Evolutionary conservation across 2,797 vertebrate species (phyloP), one percentile per base, ranked within the genome.

Genomic region (Oreortyx pictus): DNA sequence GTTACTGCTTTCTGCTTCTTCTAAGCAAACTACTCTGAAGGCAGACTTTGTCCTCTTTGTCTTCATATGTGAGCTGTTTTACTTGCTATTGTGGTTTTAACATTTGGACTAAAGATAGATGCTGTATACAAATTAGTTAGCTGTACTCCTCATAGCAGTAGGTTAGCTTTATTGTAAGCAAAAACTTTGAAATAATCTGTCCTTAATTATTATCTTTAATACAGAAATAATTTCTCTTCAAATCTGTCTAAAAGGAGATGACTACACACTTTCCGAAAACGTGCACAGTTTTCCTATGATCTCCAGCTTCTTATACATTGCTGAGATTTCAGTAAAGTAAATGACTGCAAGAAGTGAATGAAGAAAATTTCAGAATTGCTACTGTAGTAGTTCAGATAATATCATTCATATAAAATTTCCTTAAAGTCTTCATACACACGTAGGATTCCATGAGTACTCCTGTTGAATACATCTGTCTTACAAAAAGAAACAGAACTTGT

Each of bases 181-280:
- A 84, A 65, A 2, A 1, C 6, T 44, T 46, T 57, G n/a, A 80
- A 89, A 71, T 70, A 50, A 18, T 23, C 7, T 70, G 2, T 41
- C 18, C 7, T 62, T 76, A 70, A 49, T 76, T 54, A 62, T 27
- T 29, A 59, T 59, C 43, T 54, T 52, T 70, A 73, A 91, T 76
- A 3, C 2, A 73, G 43, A 29, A 71, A 3, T 1, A 49, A n/a
- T 43, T 86, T 71, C 4, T 71, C 25, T 64, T 92, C 29, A 24
- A 18, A 67, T 19, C 39, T 70, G 13, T 60, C 47, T 71, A 16
- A 47, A 61, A 61, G 41, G n/a, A 86, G 3, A 46, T 50, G 56
- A 23, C 3, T 60, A 67, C 33, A 77, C 35, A 82, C 17, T 67
- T 94, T 76, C 23, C 60, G 73, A 81, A 89, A 71, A 62, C 52